phyloP scores from a whole-genome alignment of 2,797 vertebrate genomes.

The Coilia nasus region DNA sequence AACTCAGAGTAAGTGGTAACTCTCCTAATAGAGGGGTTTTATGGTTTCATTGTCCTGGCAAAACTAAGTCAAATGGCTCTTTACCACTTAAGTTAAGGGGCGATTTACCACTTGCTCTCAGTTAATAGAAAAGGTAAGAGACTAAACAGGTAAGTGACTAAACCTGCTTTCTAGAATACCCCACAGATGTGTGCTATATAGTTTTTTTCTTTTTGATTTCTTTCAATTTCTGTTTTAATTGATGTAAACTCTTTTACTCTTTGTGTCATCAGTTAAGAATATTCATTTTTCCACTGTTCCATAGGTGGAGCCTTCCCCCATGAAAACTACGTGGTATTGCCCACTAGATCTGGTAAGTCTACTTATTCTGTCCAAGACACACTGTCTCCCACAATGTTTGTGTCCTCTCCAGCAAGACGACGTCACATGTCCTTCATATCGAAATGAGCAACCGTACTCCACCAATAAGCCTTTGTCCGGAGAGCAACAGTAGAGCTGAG shows the following conservation, averaged over 20 bases:
- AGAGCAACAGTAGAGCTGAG: not conserved
- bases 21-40: too few species aligned
- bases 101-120: too few species aligned
- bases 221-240: not conserved
- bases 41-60: too few species aligned
- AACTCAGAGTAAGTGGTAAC: too few species aligned
- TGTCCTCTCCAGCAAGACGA: not conserved
- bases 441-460: not conserved
- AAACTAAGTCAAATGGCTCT: too few species aligned
- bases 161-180: too few species aligned
- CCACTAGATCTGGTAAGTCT: slow-evolving; percentile 76
- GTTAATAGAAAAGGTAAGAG: too few species aligned
- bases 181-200: not conserved
- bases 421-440: not conserved
- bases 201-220: not conserved
- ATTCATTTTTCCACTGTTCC: slow-evolving; percentile 26
- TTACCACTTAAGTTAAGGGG: too few species aligned
- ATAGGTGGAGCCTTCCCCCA: slow-evolving; percentile 73
- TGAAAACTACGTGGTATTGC: slow-evolving; percentile 86
- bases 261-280: not conserved
- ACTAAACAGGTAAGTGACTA: too few species aligned
- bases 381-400: not conserved
- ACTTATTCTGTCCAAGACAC: not conserved
- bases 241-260: not conserved
- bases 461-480: not conserved